Conservation (phyloP, 2,888 invertebrate species). For the Zhengitettix transpicula region DNA sequence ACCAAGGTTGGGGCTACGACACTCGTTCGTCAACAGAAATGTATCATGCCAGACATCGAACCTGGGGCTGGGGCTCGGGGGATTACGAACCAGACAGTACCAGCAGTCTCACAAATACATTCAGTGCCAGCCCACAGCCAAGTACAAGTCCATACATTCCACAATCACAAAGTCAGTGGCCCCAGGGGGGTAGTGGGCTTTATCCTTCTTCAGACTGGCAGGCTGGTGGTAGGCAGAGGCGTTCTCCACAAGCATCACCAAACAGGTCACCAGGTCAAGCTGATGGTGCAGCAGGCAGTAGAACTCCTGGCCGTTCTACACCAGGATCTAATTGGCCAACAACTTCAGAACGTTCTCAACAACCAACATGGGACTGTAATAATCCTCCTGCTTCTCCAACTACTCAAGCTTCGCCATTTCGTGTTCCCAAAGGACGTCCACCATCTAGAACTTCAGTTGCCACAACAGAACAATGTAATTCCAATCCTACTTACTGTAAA, state of each 20-base stretch:
- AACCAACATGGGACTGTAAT: slow-evolving; percentile 8
- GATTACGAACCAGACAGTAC: slow-evolving; percentile 61
- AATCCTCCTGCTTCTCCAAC: slow-evolving; percentile 13
- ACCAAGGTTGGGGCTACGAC: slow-evolving; percentile 27
- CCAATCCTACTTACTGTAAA: slow-evolving; percentile 11
- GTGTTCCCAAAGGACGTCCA: slow-evolving; percentile 46
- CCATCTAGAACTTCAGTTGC: slow-evolving; percentile 30
- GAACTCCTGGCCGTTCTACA: slow-evolving; percentile 7
- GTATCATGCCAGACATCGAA: slow-evolving; percentile 2
- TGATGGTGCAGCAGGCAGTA: not conserved
- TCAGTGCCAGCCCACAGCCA: slow-evolving; percentile 1
- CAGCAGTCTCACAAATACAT: slow-evolving; percentile 27
- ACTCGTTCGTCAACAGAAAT: slow-evolving; percentile 1
- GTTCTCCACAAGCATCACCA: not conserved
- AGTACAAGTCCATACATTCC: not conserved
- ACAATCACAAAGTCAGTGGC: slow-evolving; percentile 9
- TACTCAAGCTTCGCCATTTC: slow-evolving; percentile 33
- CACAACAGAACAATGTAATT: not conserved
- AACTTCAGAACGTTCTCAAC: slow-evolving; percentile 6
- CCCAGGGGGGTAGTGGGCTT: not conserved
- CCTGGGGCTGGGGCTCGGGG: not conserved
- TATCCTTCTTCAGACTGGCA: not conserved
- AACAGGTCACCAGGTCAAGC: not conserved
- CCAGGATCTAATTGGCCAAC: slow-evolving; percentile 5
- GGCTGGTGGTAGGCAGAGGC: slow-evolving; percentile 2